Conservation (phyloP, 1,140 invertebrate genomes). For the Agraylea sexmaculata region DNA sequence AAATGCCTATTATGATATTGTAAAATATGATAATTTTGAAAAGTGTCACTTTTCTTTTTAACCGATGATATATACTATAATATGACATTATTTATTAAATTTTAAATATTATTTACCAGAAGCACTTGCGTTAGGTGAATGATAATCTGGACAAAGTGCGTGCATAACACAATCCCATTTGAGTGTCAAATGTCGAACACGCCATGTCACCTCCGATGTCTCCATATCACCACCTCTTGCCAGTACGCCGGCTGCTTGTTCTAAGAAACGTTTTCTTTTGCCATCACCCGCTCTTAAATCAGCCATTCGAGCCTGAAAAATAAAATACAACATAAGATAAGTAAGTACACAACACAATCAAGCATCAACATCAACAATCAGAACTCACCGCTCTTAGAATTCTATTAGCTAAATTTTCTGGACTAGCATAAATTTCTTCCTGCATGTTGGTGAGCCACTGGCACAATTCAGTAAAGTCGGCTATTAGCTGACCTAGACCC, state of each 20-base stretch:
- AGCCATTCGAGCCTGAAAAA: constrained; percentile 57
- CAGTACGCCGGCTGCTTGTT: constrained; percentile 62
- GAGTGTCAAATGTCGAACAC: constrained; percentile 49
- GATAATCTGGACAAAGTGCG: constrained; percentile 19
- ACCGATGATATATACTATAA: not conserved
- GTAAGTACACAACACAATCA: not conserved
- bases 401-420: constrained; percentile 56
- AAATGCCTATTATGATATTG: not conserved
- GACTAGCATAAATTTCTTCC: constrained; percentile 60
- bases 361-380: constrained; percentile 3
- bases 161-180: constrained; percentile 57
- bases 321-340: constrained; percentile 13
- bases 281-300: constrained; percentile 58
- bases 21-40: not conserved
- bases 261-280: constrained; percentile 61
- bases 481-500: constrained; percentile 64
- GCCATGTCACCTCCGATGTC: constrained; percentile 64
- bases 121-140: constrained; percentile 7
- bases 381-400: constrained; percentile 52
- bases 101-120: constrained; percentile 10
- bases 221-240: constrained; percentile 54
- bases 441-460: constrained; percentile 69
- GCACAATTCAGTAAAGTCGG: constrained; percentile 69
- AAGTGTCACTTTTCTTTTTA: not conserved
- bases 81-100: not conserved